Evolutionary conservation across 2,888 invertebrate species (phyloP).

Genomic region (Habrosyne pyritoides): DNA sequence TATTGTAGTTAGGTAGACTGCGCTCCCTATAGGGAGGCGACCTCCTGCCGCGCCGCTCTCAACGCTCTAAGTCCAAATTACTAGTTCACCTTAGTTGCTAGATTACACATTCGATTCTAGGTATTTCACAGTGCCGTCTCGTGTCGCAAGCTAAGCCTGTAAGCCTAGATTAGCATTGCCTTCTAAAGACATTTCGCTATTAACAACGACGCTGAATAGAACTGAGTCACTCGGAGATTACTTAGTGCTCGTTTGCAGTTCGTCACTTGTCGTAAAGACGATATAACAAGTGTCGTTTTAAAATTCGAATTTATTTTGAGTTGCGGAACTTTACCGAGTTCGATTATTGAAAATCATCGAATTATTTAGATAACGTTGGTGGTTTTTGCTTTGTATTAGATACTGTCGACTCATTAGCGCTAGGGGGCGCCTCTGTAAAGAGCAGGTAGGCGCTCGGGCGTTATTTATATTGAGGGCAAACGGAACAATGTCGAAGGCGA

Average conservation of each 20-base stretch:
- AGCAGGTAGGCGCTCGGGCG: slow-evolving; percentile 56
- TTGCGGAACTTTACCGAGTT: neutral
- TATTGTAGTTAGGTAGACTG: slow-evolving; percentile 63
- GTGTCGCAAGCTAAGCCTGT: slow-evolving; percentile 29
- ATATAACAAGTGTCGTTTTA: neutral
- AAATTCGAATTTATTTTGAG: neutral
- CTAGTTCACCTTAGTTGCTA: slow-evolving; percentile 52
- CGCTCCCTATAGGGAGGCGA: slow-evolving; percentile 59
- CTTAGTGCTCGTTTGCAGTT: neutral
- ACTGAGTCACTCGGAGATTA: neutral
- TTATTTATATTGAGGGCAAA: slow-evolving; percentile 66
- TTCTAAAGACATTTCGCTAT: slow-evolving; percentile 8
- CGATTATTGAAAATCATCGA: neutral
- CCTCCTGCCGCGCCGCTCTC: slow-evolving; percentile 68
- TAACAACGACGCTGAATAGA: neutral
- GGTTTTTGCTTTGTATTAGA: slow-evolving; percentile 19
- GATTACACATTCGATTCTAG: slow-evolving; percentile 45
- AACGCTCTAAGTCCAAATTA: slow-evolving; percentile 56
- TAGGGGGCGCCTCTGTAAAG: slow-evolving; percentile 53
- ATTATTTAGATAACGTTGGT: slow-evolving; percentile 15
- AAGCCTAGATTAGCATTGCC: slow-evolving; percentile 35
- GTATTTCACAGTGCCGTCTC: slow-evolving; percentile 24
- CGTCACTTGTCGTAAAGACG: neutral
- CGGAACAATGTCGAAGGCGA: slow-evolving; percentile 63
- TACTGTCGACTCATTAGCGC: slow-evolving; percentile 66